A percentile compares a stretch with the other conserved stretches of the same genome.
Evolutionary conservation across 2,888 invertebrate genomes (phyloP).

Genomic region (Cosmia trapezina): DNA sequence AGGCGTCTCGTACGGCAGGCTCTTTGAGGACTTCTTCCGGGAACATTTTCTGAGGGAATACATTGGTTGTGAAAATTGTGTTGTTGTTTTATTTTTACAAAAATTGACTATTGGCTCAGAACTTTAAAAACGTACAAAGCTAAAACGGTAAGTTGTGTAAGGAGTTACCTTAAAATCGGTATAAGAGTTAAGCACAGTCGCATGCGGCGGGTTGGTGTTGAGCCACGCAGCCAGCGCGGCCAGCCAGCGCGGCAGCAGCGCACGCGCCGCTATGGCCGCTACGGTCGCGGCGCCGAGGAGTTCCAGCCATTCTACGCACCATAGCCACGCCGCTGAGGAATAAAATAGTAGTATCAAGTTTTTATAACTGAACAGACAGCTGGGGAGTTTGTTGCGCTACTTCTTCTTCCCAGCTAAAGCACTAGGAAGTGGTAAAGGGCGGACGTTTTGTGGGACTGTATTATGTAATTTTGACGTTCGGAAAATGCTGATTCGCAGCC

Average conservation of each 20-base stretch:
- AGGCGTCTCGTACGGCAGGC: constrained; percentile 92
- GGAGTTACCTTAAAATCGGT: constrained; percentile 83
- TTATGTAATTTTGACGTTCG: too few relatives aligned
- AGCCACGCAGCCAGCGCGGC: constrained; percentile 97
- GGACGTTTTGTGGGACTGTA: too few relatives aligned
- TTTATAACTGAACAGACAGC: too few relatives aligned
- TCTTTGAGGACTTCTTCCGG: constrained; percentile 86
- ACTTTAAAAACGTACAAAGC: too few relatives aligned
- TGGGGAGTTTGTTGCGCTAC: too few relatives aligned
- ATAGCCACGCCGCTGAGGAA: constrained; percentile 95
- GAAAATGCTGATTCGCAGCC: too few relatives aligned
- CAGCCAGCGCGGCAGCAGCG: constrained; percentile 98
- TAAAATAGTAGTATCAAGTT: too few relatives aligned
- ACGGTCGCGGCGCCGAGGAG: constrained; percentile 94
- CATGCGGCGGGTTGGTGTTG: constrained; percentile 96
- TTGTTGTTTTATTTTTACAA: constrained; percentile 3
- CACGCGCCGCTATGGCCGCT: constrained; percentile 95
- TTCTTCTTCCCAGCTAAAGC: too few relatives aligned
- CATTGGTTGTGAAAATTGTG: neutral
- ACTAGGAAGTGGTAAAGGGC: too few relatives aligned
- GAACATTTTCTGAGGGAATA: constrained; percentile 83
- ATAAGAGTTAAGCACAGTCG: constrained; percentile 94
- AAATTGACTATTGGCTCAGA: too few relatives aligned
- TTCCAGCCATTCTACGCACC: constrained; percentile 98
- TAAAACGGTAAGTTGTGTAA: too few relatives aligned